Base-by-base conservation (phyloP, 2,797 vertebrate genomes). In the Carduelis carduelis region DNA sequence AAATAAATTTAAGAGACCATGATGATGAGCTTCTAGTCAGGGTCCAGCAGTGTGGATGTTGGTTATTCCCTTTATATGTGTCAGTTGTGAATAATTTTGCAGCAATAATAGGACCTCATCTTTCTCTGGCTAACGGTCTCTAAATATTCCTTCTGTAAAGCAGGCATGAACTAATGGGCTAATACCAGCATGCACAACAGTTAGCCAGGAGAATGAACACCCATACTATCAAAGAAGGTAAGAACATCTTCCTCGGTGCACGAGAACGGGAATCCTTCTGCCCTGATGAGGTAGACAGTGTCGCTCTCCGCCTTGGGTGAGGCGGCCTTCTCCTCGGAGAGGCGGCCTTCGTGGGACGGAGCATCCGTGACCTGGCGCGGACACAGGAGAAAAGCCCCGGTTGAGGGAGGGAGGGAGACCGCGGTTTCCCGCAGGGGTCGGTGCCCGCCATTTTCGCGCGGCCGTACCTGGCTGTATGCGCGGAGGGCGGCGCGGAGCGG, bases 211-310 rank as follows among this genome's bases (percentile, higher is more conserved):
- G 79, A 75, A 78, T 1, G 2, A 59, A 8, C 20, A 34, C 14
- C 41, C 75, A 32, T 98, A 99, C 99, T 98, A 69, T 98, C 98
- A 93, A 99, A 99, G 92, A 99, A 99, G 37, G 97, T 95, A 20
- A 99, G 95, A 32, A 99, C 97, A 14, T 99, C 99, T 59, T 99
- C 98, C 46, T 98, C 93, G 3, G 98, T 98, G 96, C 99, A 99
- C 0, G 99, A 98, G 98, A 98, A 99, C 0, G 98, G 98, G 39
- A 99, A 96, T 22, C 99, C 99, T 93, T 98, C 98, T 2, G 99
- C 99, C 13, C 98, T 98, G 85, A 99, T 65, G 61, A 99, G 98
- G 79, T 98, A 99, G 27, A 99, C 97, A 1, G 97, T 97, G 76
- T 98, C 96, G 0, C 63, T 82, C 10, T 96, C 96, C 6, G 80